Evolutionary conservation across 2,797 vertebrate genomes (phyloP), one percentile per base, ranked within the genome.

Genomic region (Paguma larvata): DNA sequence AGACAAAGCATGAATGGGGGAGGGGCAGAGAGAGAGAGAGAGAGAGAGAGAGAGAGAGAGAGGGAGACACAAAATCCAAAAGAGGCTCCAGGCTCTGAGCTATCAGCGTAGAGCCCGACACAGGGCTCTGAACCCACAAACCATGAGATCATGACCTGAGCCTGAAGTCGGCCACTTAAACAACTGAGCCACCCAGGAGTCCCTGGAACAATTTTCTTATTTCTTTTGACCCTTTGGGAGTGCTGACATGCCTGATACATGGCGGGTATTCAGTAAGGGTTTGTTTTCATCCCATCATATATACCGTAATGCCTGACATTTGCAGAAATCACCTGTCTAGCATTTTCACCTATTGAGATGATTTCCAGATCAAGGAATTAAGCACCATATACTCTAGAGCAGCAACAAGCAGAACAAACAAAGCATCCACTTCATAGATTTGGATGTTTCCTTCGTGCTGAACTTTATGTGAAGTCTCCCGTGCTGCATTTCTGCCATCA

Each of bases 291-390:
- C 9, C 38, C 11, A 44, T 68, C 41, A 14, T 53, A 5, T 25
- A 18, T 34, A 14, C 2, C 10, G 10, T 53, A 32, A 51, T 75
- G 11, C 6, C 56, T 85, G 44, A 77, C 2, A 18, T 72, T 13
- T 51, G 18, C 13, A 62, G 46, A 59, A 65, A 51, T 85, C 15
- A 48, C 7, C 78, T 65, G 30, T 68, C 56, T 65, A 63, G 14
- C 41, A 63, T 56, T 95, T 59, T 78, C 34, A 53, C 14, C 7
- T 5, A 32, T 38, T 90, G 46, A 53, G 10, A 30, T 96, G 41
- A 30, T 72, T 89, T 93, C 90, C n/a, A 56, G 59, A 19, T 88
- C 13, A 92, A 88, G 44, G 14, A 90, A 77, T 78, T 89, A 77
- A 91, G 14, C 30, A 75, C 2, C 41, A 51, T 34, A 23, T 44